These are phyloP conservation scores for Hermaeophaga mercurialis DNA, from an alignment of 2,888 invertebrate species.

Conservation along the genomic window DNA sequence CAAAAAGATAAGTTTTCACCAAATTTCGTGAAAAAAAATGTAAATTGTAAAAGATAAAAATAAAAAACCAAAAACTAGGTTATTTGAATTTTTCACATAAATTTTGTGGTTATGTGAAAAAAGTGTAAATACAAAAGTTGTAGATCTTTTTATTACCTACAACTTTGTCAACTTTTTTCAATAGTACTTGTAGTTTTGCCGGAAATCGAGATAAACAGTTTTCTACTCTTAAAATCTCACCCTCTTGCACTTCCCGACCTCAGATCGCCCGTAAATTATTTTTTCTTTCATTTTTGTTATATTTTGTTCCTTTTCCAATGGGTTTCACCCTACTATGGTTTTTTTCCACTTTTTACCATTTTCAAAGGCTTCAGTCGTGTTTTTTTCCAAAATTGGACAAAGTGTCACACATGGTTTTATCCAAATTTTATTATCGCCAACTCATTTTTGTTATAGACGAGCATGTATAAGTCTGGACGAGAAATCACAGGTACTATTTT, in stretches of 20 bases:
- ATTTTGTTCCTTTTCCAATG: constrained; percentile 11
- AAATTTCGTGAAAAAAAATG: constrained; percentile 13
- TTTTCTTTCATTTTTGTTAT: constrained; percentile 1
- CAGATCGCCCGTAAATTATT: not conserved
- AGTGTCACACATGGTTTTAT: too few species aligned
- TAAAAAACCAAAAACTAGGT: constrained; percentile 28
- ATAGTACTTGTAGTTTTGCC: constrained; percentile 18
- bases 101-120: constrained; percentile 29
- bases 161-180: constrained; percentile 20
- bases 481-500: too few species aligned
- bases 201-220: constrained; percentile 15
- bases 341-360: constrained; percentile 6
- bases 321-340: constrained; percentile 3
- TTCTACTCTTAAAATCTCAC: constrained; percentile 11
- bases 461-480: too few species aligned
- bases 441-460: too few species aligned
- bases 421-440: too few species aligned
- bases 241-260: not conserved
- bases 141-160: constrained; percentile 28
- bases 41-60: constrained; percentile 10
- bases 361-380: constrained; percentile 4
- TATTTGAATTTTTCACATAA: constrained; percentile 30
- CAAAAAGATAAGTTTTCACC: constrained; percentile 7
- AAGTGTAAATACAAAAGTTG: constrained; percentile 28
- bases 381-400: too few species aligned